Conservation (phyloP, 2,113 vertebrate genomes). For the Ginglymostoma cirratum region DNA sequence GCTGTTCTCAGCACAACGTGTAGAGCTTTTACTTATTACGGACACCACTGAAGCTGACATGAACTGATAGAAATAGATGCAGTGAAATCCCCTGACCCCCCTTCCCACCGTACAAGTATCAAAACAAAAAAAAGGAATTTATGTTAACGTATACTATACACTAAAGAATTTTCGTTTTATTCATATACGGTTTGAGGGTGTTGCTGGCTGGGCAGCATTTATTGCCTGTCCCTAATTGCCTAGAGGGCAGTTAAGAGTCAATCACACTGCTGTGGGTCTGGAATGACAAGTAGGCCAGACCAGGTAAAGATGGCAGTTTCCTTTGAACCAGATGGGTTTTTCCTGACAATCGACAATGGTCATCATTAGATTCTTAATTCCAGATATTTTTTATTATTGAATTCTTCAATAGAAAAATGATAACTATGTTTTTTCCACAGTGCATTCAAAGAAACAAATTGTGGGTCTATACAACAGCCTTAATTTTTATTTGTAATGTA, state of each 20-base stretch:
- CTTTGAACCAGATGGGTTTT: too few relatives aligned
- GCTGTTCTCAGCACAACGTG: not conserved
- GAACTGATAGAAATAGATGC: not conserved
- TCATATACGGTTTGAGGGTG: too few relatives aligned
- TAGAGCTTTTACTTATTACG: not conserved
- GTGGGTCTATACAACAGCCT: not conserved
- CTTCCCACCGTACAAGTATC: not conserved
- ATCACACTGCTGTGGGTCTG: too few relatives aligned
- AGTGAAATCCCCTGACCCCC: not conserved
- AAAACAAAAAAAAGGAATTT: not conserved
- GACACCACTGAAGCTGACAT: not conserved
- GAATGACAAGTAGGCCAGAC: too few relatives aligned
- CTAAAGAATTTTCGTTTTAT: not conserved
- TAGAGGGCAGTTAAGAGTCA: too few relatives aligned
- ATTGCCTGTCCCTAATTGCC: too few relatives aligned
- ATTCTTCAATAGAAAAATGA: not conserved
- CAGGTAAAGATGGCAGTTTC: too few relatives aligned
- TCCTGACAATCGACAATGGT: too few relatives aligned
- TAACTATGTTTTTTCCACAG: not conserved
- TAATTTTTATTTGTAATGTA: not conserved
- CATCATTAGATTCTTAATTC: too few relatives aligned
- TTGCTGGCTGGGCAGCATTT: too few relatives aligned
- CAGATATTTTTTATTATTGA: too few relatives aligned
- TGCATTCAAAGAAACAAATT: not conserved
- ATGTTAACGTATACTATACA: not conserved